These are phyloP conservation scores for Penaeus japonicus DNA, from an alignment of 1,140 invertebrate species.

Conservation along the genomic window DNA sequence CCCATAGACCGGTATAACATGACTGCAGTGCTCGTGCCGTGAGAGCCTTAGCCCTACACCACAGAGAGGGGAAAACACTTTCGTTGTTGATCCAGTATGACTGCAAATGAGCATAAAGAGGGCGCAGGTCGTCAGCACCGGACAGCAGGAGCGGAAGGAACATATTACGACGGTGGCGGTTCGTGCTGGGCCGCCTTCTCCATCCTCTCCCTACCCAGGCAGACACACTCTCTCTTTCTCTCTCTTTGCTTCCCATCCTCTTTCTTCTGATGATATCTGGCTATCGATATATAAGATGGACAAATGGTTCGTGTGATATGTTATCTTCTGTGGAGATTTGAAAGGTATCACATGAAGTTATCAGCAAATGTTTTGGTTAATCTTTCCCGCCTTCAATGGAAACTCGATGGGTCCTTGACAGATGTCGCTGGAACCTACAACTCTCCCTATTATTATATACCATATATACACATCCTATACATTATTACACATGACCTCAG, in stretches of 20 bases:
- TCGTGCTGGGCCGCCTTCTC: background rate
- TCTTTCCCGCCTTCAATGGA: background rate
- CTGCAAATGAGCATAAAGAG: background rate
- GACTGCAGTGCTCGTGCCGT: too few relatives aligned
- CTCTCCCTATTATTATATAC: background rate
- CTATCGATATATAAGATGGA: background rate
- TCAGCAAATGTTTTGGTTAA: background rate
- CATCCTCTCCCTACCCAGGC: background rate
- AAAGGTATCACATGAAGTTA: background rate
- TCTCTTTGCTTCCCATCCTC: background rate
- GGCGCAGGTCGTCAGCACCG: conserved; percentile 19
- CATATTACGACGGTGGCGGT: conserved; percentile 9
- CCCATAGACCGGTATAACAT: too few relatives aligned
- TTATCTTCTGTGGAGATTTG: background rate
- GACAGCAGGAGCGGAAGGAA: conserved; percentile 39
- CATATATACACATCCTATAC: background rate
- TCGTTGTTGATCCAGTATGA: too few relatives aligned
- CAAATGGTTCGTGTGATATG: background rate
- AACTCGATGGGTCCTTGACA: background rate
- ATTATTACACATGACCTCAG: background rate
- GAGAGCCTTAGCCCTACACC: background rate
- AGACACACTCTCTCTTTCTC: background rate
- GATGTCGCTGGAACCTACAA: background rate
- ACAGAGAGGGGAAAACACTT: too few relatives aligned
- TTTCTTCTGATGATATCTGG: background rate